Base-by-base conservation (phyloP, 1,140 invertebrate genomes). In the Pollicipes pollicipes region DNA sequence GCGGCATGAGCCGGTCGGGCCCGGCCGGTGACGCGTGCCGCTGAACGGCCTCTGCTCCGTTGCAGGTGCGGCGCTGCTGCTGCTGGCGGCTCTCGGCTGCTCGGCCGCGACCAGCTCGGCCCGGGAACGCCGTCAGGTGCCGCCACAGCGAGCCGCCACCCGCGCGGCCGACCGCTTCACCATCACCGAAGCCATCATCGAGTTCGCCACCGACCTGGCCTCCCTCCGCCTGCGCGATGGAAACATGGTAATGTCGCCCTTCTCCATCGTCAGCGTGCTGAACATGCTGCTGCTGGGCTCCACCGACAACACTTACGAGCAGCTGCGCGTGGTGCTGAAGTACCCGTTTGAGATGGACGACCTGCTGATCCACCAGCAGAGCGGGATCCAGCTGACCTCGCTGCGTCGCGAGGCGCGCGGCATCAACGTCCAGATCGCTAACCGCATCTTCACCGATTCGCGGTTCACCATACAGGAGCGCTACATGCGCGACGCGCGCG, bases 241-340 rank as follows among this genome's bases (percentile, higher is more conserved):
- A 0, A 90, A 91, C 77, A 78, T 90, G 16, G 79, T 91, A n/a
- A 76, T 92, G 32, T 93, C 90, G 0, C 90, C 91, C 0, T 81
- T 91, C 73, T 90, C 90, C 35, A 78, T 92, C 10, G 90, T 90
- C 79, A 76, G 90, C 72, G 84, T 88, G 0, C 75, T 93, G 69
- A 85, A 87, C 3, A 82, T 91, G 71, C 78, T 92, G 0, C 86
- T 78, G 1, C 68, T 75, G 66, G 78, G 77, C 17, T 71, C 76
- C 29, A 71, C 68, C 35, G 77, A 76, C n/a, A 30, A 68, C 37
- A 75, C 78, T 4, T 72, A 74, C 70, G 70, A 70, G 29, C 73
- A 79, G 74, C 74, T 79, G 68, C 71, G 72, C 0, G 58, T 66
- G 6, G 74, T 72, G 0, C 73, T 79, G 17, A 68, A 75, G 45